These are phyloP conservation scores for Palythoa heliodiscus DNA, from an alignment of 92 coral and sea anemone species.

Conservation along the genomic window DNA sequence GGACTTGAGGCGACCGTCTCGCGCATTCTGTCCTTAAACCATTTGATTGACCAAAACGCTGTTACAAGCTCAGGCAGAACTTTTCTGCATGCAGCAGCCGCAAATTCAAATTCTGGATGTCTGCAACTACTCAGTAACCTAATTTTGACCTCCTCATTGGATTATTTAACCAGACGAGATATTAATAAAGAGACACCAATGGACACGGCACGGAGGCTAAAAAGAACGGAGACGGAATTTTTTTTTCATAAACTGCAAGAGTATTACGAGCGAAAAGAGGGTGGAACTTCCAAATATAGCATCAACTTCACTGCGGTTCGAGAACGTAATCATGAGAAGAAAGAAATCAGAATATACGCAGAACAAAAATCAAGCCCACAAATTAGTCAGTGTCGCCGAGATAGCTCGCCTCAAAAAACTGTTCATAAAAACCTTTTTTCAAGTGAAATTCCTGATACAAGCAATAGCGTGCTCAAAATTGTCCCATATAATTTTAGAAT, in stretches of 20 bases:
- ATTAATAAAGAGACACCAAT: slow-evolving; percentile 63
- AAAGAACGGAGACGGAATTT: slow-evolving; percentile 50
- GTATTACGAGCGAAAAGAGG: slow-evolving; percentile 16
- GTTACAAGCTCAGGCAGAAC: slow-evolving; percentile 70
- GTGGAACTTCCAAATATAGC: slow-evolving; percentile 50
- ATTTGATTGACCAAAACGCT: slow-evolving; percentile 43
- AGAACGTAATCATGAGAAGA: slow-evolving; percentile 14
- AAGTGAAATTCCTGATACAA: neutral
- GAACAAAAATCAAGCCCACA: slow-evolving; percentile 48
- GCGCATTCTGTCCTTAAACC: slow-evolving; percentile 46
- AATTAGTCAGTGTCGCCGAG: neutral
- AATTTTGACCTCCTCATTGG: slow-evolving; percentile 43
- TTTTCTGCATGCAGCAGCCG: slow-evolving; percentile 76
- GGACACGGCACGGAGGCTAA: slow-evolving; percentile 67
- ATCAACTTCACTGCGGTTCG: slow-evolving; percentile 42
- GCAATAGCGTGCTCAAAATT: neutral
- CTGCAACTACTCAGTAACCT: slow-evolving; percentile 65
- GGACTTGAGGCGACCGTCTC: slow-evolving; percentile 60
- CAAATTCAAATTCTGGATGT: slow-evolving; percentile 61
- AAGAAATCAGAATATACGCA: slow-evolving; percentile 13
- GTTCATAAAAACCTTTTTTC: slow-evolving; percentile 11
- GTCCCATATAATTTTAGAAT: neutral
- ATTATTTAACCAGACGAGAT: slow-evolving; percentile 56
- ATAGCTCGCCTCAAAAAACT: slow-evolving; percentile 15
- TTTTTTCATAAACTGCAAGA: slow-evolving; percentile 54